Percentiles rank a stretch among this genome's conserved stretches.
Conservation (phyloP, 2,888 invertebrate species). For the Ormia ochracea region DNA sequence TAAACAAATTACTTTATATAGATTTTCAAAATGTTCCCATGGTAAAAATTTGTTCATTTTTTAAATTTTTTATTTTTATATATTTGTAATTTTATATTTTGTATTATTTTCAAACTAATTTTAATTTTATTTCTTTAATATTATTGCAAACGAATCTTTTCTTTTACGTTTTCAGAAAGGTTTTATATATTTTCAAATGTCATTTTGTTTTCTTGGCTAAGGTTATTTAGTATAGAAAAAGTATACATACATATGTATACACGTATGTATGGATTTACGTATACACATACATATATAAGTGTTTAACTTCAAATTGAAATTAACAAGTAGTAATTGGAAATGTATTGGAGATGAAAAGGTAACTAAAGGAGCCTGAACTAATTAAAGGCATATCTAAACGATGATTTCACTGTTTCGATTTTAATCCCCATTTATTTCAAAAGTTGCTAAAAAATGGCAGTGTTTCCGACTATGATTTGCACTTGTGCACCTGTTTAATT, state of each 20-base stretch:
- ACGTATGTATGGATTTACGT: neutral
- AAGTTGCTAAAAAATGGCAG: too few relatives aligned
- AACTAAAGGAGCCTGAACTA: too few relatives aligned
- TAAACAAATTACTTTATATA: slow-evolving; percentile 64
- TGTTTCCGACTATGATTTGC: too few relatives aligned
- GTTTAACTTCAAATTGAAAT: too few relatives aligned
- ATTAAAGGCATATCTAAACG: too few relatives aligned
- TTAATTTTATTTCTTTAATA: slow-evolving; percentile 5
- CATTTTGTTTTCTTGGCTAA: slow-evolving; percentile 51
- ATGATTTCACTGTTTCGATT: too few relatives aligned
- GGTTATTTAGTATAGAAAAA: slow-evolving; percentile 29
- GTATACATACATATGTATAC: neutral
- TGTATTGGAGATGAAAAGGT: too few relatives aligned
- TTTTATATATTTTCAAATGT: slow-evolving; percentile 52
- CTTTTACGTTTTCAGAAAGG: slow-evolving; percentile 23
- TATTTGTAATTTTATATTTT: slow-evolving; percentile 28
- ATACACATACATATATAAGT: too few relatives aligned
- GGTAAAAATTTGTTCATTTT: slow-evolving; percentile 66
- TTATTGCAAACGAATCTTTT: neutral
- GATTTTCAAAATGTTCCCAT: slow-evolving; percentile 67
- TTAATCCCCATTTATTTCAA: too few relatives aligned
- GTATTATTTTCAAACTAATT: slow-evolving; percentile 9
- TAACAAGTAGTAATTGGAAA: too few relatives aligned
- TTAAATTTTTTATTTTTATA: slow-evolving; percentile 29
- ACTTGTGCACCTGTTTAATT: too few relatives aligned